These are phyloP conservation scores for Eulemur rufifrons DNA, from an alignment of 2,113 vertebrate species.

Conservation along the genomic window DNA sequence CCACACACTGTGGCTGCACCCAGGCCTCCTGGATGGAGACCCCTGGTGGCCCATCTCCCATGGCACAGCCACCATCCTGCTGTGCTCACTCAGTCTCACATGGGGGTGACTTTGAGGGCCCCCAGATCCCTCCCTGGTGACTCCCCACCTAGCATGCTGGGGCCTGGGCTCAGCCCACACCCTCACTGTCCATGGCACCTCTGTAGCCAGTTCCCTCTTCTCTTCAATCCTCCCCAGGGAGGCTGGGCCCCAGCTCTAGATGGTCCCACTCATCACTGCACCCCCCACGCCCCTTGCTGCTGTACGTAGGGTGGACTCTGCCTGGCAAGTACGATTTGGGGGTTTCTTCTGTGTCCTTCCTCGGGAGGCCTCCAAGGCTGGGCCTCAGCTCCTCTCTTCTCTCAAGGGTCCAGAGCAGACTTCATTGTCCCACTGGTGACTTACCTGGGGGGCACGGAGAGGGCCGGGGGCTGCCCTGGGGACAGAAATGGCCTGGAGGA, in stretches of 20 bases:
- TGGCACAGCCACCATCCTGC: accelerated
- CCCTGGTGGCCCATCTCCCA: accelerated
- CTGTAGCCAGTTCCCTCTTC: not conserved
- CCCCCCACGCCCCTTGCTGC: accelerated
- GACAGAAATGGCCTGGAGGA: conserved; percentile 90
- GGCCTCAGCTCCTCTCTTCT: not conserved
- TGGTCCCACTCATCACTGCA: too few relatives aligned
- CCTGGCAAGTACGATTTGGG: not conserved
- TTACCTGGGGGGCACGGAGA: conserved; percentile 77
- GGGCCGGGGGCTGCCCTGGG: conserved; percentile 78
- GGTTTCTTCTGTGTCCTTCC: not conserved
- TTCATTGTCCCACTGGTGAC: not conserved
- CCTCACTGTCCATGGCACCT: too few relatives aligned
- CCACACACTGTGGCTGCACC: not conserved
- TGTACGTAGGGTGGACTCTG: accelerated
- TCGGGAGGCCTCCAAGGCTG: not conserved
- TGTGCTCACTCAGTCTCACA: not conserved
- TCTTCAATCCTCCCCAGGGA: not conserved
- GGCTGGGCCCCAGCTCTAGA: not conserved
- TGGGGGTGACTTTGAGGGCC: not conserved
- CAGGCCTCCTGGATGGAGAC: not conserved
- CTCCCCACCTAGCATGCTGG: not conserved
- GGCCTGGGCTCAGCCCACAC: not conserved
- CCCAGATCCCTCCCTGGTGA: not conserved
- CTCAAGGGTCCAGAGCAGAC: not conserved